Base-by-base conservation (phyloP, 2,888 invertebrate genomes). In the Flabesymbios commensalis region DNA sequence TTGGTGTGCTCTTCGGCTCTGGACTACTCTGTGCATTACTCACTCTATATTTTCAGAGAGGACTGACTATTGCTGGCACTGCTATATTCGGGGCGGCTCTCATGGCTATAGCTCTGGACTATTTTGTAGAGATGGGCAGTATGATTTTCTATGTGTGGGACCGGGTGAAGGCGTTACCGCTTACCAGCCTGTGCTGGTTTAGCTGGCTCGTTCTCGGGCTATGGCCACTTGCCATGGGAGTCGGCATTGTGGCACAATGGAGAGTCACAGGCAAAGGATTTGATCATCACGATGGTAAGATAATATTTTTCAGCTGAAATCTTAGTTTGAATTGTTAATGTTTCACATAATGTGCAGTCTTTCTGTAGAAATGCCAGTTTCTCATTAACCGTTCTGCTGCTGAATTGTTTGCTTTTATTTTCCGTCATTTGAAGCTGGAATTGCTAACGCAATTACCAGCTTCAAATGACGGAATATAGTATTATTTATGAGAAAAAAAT, bases 21-120 rank as follows among this genome's bases (percentile, higher is more conserved):
- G 90, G 90, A 28, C 85, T 91, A 63, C 83, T 88, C 71, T 88
- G 88, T 76, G 90, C 90, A 26, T 86, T 90, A 65, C 82, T 90
- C 74, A 90, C 88, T 75, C 84, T 91, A 60, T 89, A 88, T 78
- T 90, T 90, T 86, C 89, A 90, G 78, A 90, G 89, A 86, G 88
- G 87, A 22, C 64, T 90, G 68, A 90, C 90, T 42, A 88, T 91
- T 73, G 82, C 90, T 61, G 90, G 90, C 36, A 90, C 90, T 17
- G 87, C 88, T 69, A 85, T 90, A n/a, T 89, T 90, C 71, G 91
- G 91, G 28, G 89, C 89, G 24, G 90, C 90, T 5, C 86, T 90
- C 59, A 86, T 90, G 69, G 87, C 89, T 10, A 86, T 87, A 17
- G 87, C 89, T 2, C 84, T 90, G 59, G 91, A 91, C 83, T 91